A percentile compares a stretch with the other conserved stretches of the same genome.
Evolutionary conservation across 1,140 invertebrate genomes (phyloP).

Genomic region (Lasioglossum baleicum): DNA sequence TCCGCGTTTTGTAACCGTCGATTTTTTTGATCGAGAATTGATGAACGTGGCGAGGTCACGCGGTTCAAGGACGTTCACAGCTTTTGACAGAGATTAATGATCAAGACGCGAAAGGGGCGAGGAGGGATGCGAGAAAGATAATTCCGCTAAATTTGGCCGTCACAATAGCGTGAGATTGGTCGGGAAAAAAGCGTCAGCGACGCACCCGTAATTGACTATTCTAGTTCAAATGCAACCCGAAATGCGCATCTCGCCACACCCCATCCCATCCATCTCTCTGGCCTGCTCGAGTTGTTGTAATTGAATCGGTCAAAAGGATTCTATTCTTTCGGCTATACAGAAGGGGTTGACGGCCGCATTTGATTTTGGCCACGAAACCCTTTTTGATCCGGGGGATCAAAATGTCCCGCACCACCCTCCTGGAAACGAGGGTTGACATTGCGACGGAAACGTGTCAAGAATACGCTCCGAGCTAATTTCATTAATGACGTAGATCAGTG

Average conservation of each 20-base stretch:
- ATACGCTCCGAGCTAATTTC: slow-evolving; percentile 14
- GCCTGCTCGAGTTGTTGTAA: slow-evolving; percentile 6
- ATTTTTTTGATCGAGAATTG: slow-evolving; percentile 34
- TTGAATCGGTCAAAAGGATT: slow-evolving; percentile 42
- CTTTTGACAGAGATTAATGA: slow-evolving; percentile 60
- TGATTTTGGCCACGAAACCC: slow-evolving; percentile 33
- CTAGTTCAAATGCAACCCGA: slow-evolving; percentile 40
- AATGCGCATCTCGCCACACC: slow-evolving; percentile 34
- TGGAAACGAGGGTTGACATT: not conserved
- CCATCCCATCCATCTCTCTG: not conserved
- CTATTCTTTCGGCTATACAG: not conserved
- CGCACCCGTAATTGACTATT: slow-evolving; percentile 64
- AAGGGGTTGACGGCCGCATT: slow-evolving; percentile 5
- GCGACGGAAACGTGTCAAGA: not conserved
- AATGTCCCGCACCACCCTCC: not conserved
- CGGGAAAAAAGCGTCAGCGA: slow-evolving; percentile 14
- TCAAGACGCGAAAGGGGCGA: not conserved
- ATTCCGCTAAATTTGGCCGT: slow-evolving; percentile 65
- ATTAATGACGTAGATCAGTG: not conserved
- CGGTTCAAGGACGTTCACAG: slow-evolving; percentile 32
- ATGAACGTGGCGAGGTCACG: slow-evolving; percentile 17
- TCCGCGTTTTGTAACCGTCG: not conserved
- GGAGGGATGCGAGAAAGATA: slow-evolving; percentile 51
- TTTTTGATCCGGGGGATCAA: not conserved
- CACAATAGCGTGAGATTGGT: slow-evolving; percentile 55